Base-by-base conservation (phyloP, 2,888 invertebrate species). In the Drosophila lacicola region DNA sequence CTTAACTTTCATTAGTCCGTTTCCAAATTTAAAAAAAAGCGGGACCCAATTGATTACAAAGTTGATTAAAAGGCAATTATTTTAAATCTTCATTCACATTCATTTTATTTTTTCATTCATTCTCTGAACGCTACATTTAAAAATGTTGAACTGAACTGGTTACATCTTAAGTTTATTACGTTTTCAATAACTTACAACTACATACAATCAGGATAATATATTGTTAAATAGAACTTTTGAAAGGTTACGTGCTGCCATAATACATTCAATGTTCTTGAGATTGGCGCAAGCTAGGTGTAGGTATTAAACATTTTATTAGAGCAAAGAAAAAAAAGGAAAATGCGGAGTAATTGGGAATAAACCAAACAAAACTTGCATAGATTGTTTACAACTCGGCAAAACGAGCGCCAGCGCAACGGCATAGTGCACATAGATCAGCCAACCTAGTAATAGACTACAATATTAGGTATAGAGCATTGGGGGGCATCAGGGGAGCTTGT, bases 151-250 rank as follows among this genome's bases (percentile, higher is more conserved):
- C 69, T 54, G 76, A 80, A 61, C 80, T 85, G 89, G 60, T 83
- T 83, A 72, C 73, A 82, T 86, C 82, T 86, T 88, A 83, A 62
- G 55, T 83, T 74, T 84, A 87, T 83, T 87, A 87, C 65, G 88
- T 69, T 81, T 78, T 81, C 72, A 78, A 84, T 83, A 87, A 76
- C 89, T 89, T 83, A 83, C 60, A 74, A 56, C 85, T 83, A 89
- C 55, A 74, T 58, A 81, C 70, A 79, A 78, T 84, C 82, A 62
- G 74, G 69, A 57, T 55, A 44, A 45, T 67, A 45, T 74, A 69
- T 74, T 65, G 54, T 70, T 89, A 78, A 62, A 68, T 71, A 70
- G 67, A 88, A 70, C 80, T 70, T 56, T 62, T 82, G 62, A 60
- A 82, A 44, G 74, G 37, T 47, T 45, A 68, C 29, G 34, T 54